phyloP scores from a whole-genome alignment of 2,888 invertebrate genomes.

The Caradrina kadenii region DNA sequence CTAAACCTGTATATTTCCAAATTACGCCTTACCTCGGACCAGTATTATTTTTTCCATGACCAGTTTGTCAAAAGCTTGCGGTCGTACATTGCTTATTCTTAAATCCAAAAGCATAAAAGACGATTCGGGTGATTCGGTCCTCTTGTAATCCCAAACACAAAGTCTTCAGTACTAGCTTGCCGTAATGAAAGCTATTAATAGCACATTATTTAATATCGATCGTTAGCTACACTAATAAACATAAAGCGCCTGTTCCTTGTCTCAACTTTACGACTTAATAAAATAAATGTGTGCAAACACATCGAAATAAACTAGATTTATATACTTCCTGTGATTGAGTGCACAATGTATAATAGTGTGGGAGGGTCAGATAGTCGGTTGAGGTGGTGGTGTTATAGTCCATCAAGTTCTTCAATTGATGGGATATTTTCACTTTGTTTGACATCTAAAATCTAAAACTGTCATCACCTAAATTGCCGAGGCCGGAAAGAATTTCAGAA shows the following conservation, averaged over 20 bases:
- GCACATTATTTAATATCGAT: conserved; percentile 27
- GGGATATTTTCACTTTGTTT: too few species aligned
- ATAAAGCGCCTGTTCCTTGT: conserved; percentile 14
- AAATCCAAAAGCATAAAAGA: too few species aligned
- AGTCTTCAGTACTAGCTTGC: background rate
- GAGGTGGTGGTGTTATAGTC: too few species aligned
- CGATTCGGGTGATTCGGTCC: background rate
- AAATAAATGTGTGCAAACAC: conserved; percentile 34
- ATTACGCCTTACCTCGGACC: too few species aligned
- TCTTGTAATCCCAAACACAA: background rate
- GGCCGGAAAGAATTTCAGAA: too few species aligned
- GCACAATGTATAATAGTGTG: background rate
- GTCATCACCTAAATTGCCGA: too few species aligned
- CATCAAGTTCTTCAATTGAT: too few species aligned
- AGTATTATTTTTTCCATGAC: too few species aligned
- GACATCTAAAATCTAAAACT: too few species aligned
- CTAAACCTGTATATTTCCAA: too few species aligned
- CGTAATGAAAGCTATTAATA: conserved; percentile 27
- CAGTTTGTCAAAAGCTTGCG: too few species aligned
- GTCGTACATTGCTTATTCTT: too few species aligned
- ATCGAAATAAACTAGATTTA: conserved; percentile 36
- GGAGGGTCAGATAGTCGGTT: background rate
- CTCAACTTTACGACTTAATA: conserved; percentile 38
- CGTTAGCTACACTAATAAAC: conserved; percentile 18
- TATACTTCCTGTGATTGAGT: conserved; percentile 26